These are phyloP conservation scores for Zapus hudsonius DNA, from an alignment of 2,113 vertebrate species.

Conservation along the genomic window DNA sequence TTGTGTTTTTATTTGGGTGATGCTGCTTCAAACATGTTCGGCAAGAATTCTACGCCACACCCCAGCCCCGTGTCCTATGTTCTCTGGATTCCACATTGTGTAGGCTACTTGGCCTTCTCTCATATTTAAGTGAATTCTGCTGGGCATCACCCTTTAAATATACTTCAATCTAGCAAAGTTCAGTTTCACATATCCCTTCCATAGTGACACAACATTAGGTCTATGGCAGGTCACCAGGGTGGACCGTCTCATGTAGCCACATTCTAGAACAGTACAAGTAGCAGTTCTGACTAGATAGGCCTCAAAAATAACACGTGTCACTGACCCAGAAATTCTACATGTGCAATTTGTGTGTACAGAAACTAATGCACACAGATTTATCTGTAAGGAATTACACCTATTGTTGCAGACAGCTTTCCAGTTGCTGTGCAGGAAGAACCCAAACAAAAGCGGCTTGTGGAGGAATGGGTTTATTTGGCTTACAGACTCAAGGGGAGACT, in stretches of 20 bases:
- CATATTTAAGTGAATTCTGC: neutral
- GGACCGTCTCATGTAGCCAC: neutral
- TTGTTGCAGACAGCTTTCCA: no score
- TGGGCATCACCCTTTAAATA: neutral
- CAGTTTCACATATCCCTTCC: neutral
- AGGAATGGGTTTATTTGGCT: no score
- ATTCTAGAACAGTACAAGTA: neutral
- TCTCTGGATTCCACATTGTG: neutral
- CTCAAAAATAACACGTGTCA: constrained; percentile 11
- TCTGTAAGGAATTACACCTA: constrained; percentile 14
- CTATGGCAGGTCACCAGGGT: neutral
- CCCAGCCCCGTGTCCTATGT: neutral
- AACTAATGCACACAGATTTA: neutral
- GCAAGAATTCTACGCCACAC: neutral
- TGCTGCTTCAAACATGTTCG: neutral
- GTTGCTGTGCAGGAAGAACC: no score
- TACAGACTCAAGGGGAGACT: no score
- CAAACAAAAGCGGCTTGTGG: no score
- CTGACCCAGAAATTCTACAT: neutral
- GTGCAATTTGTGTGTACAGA: neutral
- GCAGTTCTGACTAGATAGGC: neutral
- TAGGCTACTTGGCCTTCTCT: neutral
- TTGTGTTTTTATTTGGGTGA: neutral
- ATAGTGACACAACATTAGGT: neutral
- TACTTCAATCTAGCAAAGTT: constrained; percentile 24